phyloP scores from a whole-genome alignment of 2,888 invertebrate species.

The Acrobasis suavella region DNA sequence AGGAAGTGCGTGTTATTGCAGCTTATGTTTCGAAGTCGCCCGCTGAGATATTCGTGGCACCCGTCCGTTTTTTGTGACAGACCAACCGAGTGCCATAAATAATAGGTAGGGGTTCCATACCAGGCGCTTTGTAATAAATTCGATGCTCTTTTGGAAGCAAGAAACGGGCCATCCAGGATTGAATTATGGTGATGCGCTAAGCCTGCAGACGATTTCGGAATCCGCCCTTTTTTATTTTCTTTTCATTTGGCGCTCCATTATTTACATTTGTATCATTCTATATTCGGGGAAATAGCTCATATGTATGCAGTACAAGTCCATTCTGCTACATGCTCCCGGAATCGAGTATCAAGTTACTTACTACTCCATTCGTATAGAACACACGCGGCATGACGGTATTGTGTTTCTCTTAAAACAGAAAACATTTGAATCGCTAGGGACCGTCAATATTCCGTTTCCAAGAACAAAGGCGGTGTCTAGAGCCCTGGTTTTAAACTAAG shows the following conservation, averaged over 20 bases:
- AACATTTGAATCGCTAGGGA: conserved; percentile 76
- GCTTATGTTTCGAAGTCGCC: conserved; percentile 78
- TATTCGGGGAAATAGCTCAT: conserved; percentile 63
- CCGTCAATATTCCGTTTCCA: conserved; percentile 75
- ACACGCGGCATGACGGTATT: conserved; percentile 76
- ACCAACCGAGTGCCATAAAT: conserved; percentile 81
- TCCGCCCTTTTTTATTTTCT: conserved; percentile 67
- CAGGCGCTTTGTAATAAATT: conserved; percentile 79
- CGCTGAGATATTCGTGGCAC: conserved; percentile 79
- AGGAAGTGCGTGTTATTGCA: conserved; percentile 82
- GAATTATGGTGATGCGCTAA: conserved; percentile 81
- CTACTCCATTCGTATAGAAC: conserved; percentile 70
- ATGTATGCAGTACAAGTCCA: conserved; percentile 57
- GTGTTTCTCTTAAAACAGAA: conserved; percentile 79
- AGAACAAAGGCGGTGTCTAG: conserved; percentile 65
- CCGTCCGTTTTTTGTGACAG: conserved; percentile 82
- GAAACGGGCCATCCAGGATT: conserved; percentile 69
- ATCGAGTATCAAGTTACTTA: conserved; percentile 65
- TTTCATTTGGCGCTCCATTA: conserved; percentile 62
- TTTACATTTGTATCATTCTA: conserved; percentile 61
- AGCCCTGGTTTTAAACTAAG: conserved; percentile 65
- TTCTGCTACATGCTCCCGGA: conserved; percentile 62
- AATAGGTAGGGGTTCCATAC: conserved; percentile 79
- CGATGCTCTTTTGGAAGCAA: conserved; percentile 80
- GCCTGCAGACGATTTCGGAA: conserved; percentile 71